Evolutionary conservation across 2,888 invertebrate species (phyloP).

Genomic region (Ornithoptera priamus): DNA sequence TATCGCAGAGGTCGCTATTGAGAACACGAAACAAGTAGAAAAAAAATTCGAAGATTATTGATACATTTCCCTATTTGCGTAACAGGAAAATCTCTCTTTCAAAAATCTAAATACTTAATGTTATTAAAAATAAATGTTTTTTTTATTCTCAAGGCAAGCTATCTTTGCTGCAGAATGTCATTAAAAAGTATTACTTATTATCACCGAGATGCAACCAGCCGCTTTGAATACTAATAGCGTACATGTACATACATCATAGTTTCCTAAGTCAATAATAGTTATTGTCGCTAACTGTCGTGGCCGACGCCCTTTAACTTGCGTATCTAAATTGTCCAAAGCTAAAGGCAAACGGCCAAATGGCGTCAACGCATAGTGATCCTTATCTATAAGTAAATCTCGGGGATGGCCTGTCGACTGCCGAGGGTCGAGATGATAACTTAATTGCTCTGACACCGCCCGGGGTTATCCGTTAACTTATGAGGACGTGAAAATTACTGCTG

Average conservation of each 20-base stretch:
- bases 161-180: neutral
- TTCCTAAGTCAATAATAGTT: constrained; percentile 62
- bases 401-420: constrained; percentile 58
- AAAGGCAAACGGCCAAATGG: constrained; percentile 68
- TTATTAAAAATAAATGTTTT: neutral
- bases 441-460: constrained; percentile 60
- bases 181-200: constrained; percentile 40
- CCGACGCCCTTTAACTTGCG: constrained; percentile 52
- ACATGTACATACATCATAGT: constrained; percentile 53
- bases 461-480: constrained; percentile 54
- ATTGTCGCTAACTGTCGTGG: constrained; percentile 68
- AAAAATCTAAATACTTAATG: neutral
- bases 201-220: constrained; percentile 40
- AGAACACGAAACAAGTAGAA: neutral
- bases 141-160: neutral
- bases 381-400: constrained; percentile 67
- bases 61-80: neutral
- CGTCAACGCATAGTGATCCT: constrained; percentile 68
- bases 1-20: too few species aligned
- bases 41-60: neutral
- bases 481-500: constrained; percentile 28
- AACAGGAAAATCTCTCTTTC: neutral
- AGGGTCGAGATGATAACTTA: constrained; percentile 65
- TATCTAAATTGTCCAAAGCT: constrained; percentile 71
- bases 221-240: constrained; percentile 70